Percentiles rank a stretch among this genome's conserved stretches.
These are phyloP conservation scores for Naja naja DNA, from an alignment of 2,113 vertebrate genomes.

Conservation along the genomic window DNA sequence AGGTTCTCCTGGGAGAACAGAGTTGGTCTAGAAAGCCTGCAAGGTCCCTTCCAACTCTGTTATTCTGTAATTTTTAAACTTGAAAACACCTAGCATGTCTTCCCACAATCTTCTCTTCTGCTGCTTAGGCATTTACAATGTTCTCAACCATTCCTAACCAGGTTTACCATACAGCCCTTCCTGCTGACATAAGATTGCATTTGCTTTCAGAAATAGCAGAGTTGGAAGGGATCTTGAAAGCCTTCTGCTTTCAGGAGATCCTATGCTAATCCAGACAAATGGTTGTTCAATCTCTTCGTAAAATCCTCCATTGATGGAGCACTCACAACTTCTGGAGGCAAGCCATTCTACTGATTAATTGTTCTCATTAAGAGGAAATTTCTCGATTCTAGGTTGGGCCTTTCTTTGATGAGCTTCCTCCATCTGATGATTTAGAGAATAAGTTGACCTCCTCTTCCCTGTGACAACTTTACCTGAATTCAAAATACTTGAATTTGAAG, in stretches of 20 bases:
- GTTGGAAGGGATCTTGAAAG: too few relatives aligned
- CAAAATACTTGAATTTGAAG: background rate
- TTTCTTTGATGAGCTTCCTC: background rate
- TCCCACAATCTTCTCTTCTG: background rate
- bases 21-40: too few relatives aligned
- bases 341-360: background rate
- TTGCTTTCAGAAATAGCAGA: background rate
- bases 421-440: background rate
- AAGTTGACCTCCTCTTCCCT: background rate
- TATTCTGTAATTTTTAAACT: too few relatives aligned
- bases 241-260: too few relatives aligned
- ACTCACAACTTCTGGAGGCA: too few relatives aligned
- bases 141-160: background rate
- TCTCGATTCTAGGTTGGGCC: background rate
- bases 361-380: background rate
- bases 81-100: background rate
- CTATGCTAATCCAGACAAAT: too few relatives aligned
- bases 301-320: too few relatives aligned
- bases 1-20: too few relatives aligned
- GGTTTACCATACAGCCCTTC: background rate
- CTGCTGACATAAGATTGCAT: background rate
- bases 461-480: background rate
- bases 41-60: too few relatives aligned
- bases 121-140: background rate
- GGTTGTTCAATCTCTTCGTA: too few relatives aligned